Percentiles rank a stretch among this genome's conserved stretches.
Evolutionary conservation across 2,113 vertebrate species (phyloP).

Genomic region (Alosa alosa): DNA sequence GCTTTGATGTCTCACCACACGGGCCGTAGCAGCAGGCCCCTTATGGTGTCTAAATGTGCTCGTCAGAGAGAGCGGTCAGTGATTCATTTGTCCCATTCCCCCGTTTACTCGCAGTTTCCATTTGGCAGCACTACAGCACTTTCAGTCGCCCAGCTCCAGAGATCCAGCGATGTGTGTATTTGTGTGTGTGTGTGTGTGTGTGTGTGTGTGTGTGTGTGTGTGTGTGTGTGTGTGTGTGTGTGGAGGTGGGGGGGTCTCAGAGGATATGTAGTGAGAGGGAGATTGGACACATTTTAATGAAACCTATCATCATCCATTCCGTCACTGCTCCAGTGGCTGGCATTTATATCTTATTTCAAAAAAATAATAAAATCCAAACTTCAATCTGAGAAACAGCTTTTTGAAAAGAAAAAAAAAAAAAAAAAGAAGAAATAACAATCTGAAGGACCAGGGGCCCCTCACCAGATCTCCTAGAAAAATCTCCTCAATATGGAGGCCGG

Average conservation of each 20-base stretch:
- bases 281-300: background rate
- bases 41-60: conserved; percentile 40
- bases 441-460: background rate
- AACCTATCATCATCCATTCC: background rate
- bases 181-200: background rate
- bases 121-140: background rate
- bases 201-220: background rate
- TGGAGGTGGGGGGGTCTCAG: background rate
- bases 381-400: background rate
- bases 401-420: background rate
- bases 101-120: conserved; percentile 15
- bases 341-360: background rate
- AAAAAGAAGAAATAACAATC: background rate
- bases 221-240: background rate
- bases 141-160: background rate
- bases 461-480: conserved; percentile 5
- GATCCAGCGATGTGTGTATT: background rate
- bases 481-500: background rate
- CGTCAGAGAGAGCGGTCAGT: conserved; percentile 24
- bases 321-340: background rate
- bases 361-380: background rate
- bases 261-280: background rate
- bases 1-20: conserved; percentile 34
- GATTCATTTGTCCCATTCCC: conserved; percentile 26
- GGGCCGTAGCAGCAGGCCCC: background rate